These are phyloP conservation scores for Halcyon malimbica DNA, from an alignment of 2,113 vertebrate genomes.

Conservation along the genomic window DNA sequence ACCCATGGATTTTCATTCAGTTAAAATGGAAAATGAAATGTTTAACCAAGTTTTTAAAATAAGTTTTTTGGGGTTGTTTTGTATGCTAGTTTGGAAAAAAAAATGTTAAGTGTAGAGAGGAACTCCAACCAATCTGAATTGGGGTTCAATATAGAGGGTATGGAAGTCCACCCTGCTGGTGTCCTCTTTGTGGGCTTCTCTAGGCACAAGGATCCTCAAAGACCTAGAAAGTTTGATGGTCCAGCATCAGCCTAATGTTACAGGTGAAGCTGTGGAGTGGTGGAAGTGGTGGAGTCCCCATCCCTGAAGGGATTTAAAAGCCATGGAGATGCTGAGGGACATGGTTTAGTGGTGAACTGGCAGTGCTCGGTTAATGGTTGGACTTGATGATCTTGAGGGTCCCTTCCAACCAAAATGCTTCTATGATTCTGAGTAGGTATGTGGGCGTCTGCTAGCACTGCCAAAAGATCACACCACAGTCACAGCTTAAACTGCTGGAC, in stretches of 20 bases:
- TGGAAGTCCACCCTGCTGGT: neutral
- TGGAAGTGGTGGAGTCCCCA: too few species aligned
- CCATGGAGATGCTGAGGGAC: too few species aligned
- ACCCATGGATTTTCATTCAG: neutral
- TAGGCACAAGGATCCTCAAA: neutral
- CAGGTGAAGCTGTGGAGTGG: neutral
- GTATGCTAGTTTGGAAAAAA: neutral
- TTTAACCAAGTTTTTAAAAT: neutral
- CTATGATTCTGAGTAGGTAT: neutral
- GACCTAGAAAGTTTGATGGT: neutral
- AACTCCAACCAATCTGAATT: neutral
- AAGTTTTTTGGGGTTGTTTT: neutral
- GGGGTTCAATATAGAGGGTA: neutral
- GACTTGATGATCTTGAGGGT: too few species aligned
- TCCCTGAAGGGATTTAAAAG: too few species aligned
- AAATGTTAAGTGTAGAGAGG: neutral
- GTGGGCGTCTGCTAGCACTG: neutral
- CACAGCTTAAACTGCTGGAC: neutral
- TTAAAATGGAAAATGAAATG: neutral
- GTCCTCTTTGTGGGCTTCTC: neutral
- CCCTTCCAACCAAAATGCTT: too few species aligned
- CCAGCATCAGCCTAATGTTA: neutral
- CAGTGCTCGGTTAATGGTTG: too few species aligned
- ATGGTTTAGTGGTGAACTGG: too few species aligned
- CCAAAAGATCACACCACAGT: neutral